These are phyloP conservation scores for Myrmecobius fasciatus DNA, from an alignment of 2,113 vertebrate genomes.

Conservation along the genomic window DNA sequence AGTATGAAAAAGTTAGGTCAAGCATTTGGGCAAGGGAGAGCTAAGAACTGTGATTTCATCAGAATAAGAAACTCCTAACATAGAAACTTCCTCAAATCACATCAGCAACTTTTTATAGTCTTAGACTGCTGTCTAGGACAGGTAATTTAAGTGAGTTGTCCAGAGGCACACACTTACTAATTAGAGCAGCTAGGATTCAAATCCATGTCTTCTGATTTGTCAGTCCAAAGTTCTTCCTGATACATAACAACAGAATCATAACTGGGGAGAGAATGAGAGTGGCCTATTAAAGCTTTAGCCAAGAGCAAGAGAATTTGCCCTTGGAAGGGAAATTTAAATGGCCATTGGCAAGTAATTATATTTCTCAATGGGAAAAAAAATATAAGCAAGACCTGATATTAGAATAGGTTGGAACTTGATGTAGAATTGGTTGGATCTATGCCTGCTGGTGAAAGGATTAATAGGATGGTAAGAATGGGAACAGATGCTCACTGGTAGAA, in stretches of 20 bases:
- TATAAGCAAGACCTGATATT: neutral
- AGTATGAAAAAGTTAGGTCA: neutral
- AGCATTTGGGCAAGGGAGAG: neutral
- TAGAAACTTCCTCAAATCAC: neutral
- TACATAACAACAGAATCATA: neutral
- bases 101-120: neutral
- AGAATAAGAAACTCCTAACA: neutral
- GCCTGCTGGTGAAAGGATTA: neutral
- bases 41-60: neutral
- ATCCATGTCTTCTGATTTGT: neutral
- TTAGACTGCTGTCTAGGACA: neutral
- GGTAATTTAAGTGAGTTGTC: neutral
- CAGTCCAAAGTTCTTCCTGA: neutral
- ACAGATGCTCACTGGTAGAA: neutral
- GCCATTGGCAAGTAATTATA: neutral
- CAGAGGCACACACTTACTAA: neutral
- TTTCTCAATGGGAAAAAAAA: neutral
- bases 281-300: neutral
- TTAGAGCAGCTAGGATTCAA: neutral
- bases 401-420: neutral
- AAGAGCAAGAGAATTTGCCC: neutral
- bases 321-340: neutral
- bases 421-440: neutral
- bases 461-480: neutral
- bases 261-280: neutral